Evolutionary conservation across 2,113 vertebrate genomes (phyloP).

Genomic region (Forbesichthys papilliferus): DNA sequence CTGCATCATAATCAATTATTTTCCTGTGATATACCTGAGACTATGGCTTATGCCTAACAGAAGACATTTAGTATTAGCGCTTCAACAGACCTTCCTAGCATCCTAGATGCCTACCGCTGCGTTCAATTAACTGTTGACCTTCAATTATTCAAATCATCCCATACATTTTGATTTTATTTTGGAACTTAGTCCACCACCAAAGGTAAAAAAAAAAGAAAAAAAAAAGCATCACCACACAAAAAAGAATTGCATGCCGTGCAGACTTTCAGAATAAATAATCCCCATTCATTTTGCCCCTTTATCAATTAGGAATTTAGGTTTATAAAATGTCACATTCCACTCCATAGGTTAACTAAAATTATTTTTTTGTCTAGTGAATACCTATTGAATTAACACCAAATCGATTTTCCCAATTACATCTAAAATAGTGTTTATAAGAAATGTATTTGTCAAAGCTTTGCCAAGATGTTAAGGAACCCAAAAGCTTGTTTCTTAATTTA

Average conservation of each 20-base stretch:
- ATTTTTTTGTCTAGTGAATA: too few relatives aligned
- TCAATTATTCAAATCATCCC: not conserved
- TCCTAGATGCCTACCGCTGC: conserved; percentile 23
- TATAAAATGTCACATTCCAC: too few relatives aligned
- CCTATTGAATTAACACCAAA: too few relatives aligned
- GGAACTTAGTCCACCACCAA: not conserved
- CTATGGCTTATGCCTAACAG: conserved; percentile 44
- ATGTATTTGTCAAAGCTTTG: conserved; percentile 13
- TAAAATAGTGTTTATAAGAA: too few relatives aligned
- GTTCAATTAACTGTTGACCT: not conserved
- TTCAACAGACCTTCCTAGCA: conserved; percentile 24
- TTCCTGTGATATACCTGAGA: conserved; percentile 53
- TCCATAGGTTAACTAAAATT: too few relatives aligned
- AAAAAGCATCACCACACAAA: not conserved
- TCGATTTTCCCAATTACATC: too few relatives aligned
- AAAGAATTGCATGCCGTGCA: not conserved
- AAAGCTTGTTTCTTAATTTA: not conserved
- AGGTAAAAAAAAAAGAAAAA: not conserved
- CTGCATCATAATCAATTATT: conserved; percentile 34
- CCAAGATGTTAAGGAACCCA: not conserved
- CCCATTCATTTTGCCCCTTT: not conserved
- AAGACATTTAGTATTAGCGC: conserved; percentile 29
- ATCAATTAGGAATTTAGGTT: not conserved
- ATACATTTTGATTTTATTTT: not conserved
- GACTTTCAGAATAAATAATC: not conserved